Conservation (phyloP, 1,140 invertebrate genomes). For the Euwallacea fornicatus region DNA sequence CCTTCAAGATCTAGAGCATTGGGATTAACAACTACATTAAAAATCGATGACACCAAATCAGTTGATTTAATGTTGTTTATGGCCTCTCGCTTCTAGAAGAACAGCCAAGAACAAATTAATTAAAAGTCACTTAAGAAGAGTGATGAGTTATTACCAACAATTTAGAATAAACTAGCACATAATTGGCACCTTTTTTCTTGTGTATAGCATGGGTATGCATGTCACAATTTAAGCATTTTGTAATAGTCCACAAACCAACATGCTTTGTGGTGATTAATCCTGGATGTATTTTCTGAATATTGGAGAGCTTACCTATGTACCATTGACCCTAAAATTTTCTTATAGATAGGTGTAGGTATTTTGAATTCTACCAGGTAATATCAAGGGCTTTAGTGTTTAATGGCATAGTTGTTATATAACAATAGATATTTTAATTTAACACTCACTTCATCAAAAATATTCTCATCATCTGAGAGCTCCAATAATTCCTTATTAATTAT, state of each 20-base stretch:
- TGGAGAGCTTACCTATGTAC: conserved; percentile 53
- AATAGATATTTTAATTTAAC: conserved; percentile 25
- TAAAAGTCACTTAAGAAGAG: neutral
- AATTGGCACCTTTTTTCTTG: conserved; percentile 55
- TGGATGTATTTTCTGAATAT: conserved; percentile 56
- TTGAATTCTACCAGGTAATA: no score
- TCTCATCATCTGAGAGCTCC: conserved; percentile 52
- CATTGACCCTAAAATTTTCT: conserved; percentile 50
- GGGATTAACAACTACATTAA: conserved; percentile 43
- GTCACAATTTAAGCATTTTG: conserved; percentile 54
- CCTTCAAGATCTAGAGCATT: conserved; percentile 33
- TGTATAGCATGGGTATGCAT: conserved; percentile 59
- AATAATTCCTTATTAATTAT: conserved; percentile 51
- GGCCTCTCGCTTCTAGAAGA: conserved; percentile 37
- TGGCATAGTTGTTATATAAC: conserved; percentile 8
- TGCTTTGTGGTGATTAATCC: conserved; percentile 54
- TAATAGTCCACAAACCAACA: conserved; percentile 57
- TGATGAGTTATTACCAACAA: conserved; percentile 54
- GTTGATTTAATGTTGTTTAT: conserved; percentile 41
- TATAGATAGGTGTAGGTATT: no score
- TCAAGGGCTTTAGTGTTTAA: neutral
- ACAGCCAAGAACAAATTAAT: conserved; percentile 10
- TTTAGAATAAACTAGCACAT: conserved; percentile 55
- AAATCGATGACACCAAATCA: conserved; percentile 43
- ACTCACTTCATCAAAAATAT: conserved; percentile 56